A percentile compares a stretch with the other conserved stretches of the same genome.
Evolutionary conservation across 2,888 invertebrate genomes (phyloP).

Genomic region (Willowsia nigromaculata): DNA sequence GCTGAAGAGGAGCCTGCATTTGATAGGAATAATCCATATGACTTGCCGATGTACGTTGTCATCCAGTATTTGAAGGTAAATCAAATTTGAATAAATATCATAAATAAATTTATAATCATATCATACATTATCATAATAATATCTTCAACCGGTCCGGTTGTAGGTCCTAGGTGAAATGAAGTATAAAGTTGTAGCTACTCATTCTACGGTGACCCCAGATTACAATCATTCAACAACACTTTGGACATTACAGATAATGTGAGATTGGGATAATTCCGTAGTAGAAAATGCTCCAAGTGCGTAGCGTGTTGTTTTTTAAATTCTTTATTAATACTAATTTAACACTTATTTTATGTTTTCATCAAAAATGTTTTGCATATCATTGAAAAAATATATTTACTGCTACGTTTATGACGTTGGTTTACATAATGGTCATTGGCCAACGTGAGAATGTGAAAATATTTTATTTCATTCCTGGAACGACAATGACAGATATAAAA

Average conservation of each 20-base stretch:
- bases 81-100: too few relatives aligned
- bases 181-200: slow-evolving; percentile 66
- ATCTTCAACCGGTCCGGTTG: too few relatives aligned
- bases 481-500: neutral
- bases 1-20: slow-evolving; percentile 71
- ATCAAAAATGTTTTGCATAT: slow-evolving; percentile 25
- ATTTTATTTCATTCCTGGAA: neutral
- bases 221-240: slow-evolving; percentile 64
- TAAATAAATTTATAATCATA: too few relatives aligned
- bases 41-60: slow-evolving; percentile 71
- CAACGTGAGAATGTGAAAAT: slow-evolving; percentile 6
- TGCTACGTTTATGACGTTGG: neutral
- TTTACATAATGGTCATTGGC: neutral
- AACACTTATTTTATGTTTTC: neutral
- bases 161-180: slow-evolving; percentile 68
- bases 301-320: too few relatives aligned
- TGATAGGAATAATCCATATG: slow-evolving; percentile 61
- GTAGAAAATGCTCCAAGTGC: neutral
- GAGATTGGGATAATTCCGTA: neutral
- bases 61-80: slow-evolving; percentile 69
- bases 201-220: slow-evolving; percentile 61
- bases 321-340: slow-evolving; percentile 4
- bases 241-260: slow-evolving; percentile 71
- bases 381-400: neutral
- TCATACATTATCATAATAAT: too few relatives aligned